Evolutionary conservation across 2,113 vertebrate genomes (phyloP), one percentile per base, ranked within the genome.

Genomic region (Dicrurus megarhynchus): DNA sequence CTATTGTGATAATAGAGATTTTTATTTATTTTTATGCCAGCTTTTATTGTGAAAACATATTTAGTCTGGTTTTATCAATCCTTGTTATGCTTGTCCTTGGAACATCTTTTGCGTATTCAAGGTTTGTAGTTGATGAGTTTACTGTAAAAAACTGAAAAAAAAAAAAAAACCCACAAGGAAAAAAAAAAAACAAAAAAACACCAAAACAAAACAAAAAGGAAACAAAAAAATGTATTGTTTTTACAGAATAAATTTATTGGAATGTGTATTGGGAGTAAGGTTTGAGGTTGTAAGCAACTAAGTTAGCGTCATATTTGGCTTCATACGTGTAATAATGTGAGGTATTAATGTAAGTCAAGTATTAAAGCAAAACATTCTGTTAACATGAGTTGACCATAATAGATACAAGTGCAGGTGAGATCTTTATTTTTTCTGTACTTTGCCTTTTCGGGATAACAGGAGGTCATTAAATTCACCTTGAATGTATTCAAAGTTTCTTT

Each of bases 161-260:
- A 94, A 73, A 78, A 63, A 69, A 13, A 56, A n/a, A n/a, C n/a
- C 0, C 61, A 69, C 67, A 46, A 95, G 74, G 60, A 85, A 96
- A 97, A 96, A 89, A 94, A 81, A 87, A 61, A 81, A 94, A 93
- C 63, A 65, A 93, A 67, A 90, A 94, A 89, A 81, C 85, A 60
- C 33, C 56, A 95, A 97, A 97, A 89, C 63, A 68, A 82, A 89
- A 83, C 63, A 97, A 98, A 97, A 97, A 84, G 84, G 39, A 97
- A 96, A 97, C 97, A 98, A 97, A 98, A 98, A 98, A 98, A 97
- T 97, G 99, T 99, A 98, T 98, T 99, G 99, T 99, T 99, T 99
- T 99, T 99, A 98, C 99, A 98, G 98, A 99, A 99, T 99, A 99
- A 99, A 99, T 98, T 98, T 97, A 98, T 99, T 98, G 98, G 98